phyloP scores from a whole-genome alignment of 2,113 vertebrate genomes.

The Eubucco bourcierii region DNA sequence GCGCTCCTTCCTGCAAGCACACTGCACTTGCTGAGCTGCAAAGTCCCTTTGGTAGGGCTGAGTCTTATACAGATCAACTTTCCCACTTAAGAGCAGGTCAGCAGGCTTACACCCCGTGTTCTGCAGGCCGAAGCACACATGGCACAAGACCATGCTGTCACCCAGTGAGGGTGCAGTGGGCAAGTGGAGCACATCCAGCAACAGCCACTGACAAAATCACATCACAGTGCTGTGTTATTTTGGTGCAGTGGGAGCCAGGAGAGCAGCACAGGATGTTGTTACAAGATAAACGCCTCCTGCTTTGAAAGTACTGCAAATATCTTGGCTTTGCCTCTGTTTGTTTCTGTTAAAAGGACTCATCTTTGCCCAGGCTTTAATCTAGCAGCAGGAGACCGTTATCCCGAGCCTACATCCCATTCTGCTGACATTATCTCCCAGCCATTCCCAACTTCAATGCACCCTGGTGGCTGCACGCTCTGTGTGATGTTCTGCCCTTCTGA shows the following conservation, averaged over 20 bases:
- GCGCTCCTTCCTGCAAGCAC: background rate
- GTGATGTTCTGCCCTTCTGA: background rate
- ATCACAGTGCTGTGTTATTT: background rate
- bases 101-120: rapidly evolving
- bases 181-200: background rate
- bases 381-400: constrained; percentile 52
- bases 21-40: background rate
- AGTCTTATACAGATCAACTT: background rate
- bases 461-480: background rate
- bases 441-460: background rate
- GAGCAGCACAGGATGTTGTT: constrained; percentile 2
- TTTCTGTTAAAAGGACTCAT: constrained; percentile 39
- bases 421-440: background rate
- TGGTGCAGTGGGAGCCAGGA: background rate
- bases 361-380: constrained; percentile 56
- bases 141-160: background rate
- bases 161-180: background rate
- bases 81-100: background rate
- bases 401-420: constrained; percentile 3
- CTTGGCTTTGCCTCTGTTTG: constrained; percentile 10
- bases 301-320: constrained; percentile 33
- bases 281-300: constrained; percentile 46
- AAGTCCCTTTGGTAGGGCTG: background rate
- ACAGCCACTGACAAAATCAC: background rate
- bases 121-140: background rate